A percentile compares a stretch with the other conserved stretches of the same genome.
These are phyloP conservation scores for Tetragonula clypearis DNA, from an alignment of 1,140 invertebrate species.

Conservation along the genomic window DNA sequence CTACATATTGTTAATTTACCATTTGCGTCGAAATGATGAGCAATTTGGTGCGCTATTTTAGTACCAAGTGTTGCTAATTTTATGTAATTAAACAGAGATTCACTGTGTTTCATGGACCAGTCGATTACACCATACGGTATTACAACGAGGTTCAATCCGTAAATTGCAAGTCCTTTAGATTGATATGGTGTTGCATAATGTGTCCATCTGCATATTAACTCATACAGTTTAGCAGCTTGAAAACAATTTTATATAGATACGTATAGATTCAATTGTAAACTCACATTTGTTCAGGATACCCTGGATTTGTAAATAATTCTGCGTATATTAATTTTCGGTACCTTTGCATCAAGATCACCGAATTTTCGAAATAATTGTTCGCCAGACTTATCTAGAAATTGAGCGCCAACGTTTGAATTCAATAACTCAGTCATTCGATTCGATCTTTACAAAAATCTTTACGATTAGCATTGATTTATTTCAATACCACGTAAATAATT, in stretches of 20 bases:
- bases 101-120: conserved; percentile 45
- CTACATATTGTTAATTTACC: conserved; percentile 57
- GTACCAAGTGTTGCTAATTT: conserved; percentile 64
- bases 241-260: neutral
- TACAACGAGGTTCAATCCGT: conserved; percentile 61
- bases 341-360: conserved; percentile 58
- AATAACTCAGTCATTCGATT: neutral
- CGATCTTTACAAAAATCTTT: neutral
- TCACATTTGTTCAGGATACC: conserved; percentile 61
- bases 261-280: conserved; percentile 15
- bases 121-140: conserved; percentile 70
- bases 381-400: conserved; percentile 54
- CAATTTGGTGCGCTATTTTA: conserved; percentile 69
- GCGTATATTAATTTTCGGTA: conserved; percentile 62
- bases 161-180: conserved; percentile 52
- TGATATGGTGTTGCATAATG: conserved; percentile 67
- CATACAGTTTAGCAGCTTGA: neutral
- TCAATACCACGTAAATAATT: neutral
- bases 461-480: neutral
- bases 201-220: conserved; percentile 65
- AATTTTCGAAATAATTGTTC: conserved; percentile 66
- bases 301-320: conserved; percentile 41
- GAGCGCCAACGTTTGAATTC: neutral
- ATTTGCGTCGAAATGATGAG: conserved; percentile 69
- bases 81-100: conserved; percentile 59